These are phyloP conservation scores for Triplophysa tibetana DNA, from an alignment of 2,113 vertebrate genomes.

Conservation along the genomic window DNA sequence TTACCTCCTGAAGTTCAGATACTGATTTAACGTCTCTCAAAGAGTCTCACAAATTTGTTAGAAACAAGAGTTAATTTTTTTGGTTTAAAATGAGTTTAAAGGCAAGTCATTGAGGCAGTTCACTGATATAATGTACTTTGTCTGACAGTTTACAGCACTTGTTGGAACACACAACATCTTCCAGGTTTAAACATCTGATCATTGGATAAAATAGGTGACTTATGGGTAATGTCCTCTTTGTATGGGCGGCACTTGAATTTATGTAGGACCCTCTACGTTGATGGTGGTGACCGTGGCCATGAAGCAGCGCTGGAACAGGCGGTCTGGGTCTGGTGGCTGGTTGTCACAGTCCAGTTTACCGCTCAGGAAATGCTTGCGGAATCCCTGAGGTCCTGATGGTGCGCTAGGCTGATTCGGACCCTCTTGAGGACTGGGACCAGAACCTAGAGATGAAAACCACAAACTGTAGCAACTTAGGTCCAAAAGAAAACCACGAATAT, in stretches of 20 bases:
- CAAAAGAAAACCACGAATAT: neutral
- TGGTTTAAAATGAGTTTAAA: too few species aligned
- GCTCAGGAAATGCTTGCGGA: constrained; percentile 70
- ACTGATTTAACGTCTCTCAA: too few species aligned
- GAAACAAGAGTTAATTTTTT: too few species aligned
- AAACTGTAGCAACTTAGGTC: neutral
- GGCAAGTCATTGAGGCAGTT: too few species aligned
- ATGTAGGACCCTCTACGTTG: constrained; percentile 68
- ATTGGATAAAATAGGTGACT: neutral
- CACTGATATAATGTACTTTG: too few species aligned
- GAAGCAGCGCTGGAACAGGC: constrained; percentile 76
- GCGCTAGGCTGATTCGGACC: constrained; percentile 51
- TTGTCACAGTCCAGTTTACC: constrained; percentile 73
- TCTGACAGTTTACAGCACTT: too few species aligned
- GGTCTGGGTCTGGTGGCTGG: constrained; percentile 67
- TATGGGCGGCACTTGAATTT: constrained; percentile 26
- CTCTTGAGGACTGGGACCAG: constrained; percentile 59
- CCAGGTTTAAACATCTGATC: neutral
- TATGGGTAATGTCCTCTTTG: neutral
- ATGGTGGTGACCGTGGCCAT: constrained; percentile 69
- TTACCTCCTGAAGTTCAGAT: too few species aligned
- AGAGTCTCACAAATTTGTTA: too few species aligned
- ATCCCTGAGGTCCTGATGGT: constrained; percentile 61
- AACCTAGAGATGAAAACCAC: constrained; percentile 59
- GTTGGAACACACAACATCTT: neutral